Conservation (phyloP, 2,797 vertebrate species). For the Scomberomorus guttatus region DNA sequence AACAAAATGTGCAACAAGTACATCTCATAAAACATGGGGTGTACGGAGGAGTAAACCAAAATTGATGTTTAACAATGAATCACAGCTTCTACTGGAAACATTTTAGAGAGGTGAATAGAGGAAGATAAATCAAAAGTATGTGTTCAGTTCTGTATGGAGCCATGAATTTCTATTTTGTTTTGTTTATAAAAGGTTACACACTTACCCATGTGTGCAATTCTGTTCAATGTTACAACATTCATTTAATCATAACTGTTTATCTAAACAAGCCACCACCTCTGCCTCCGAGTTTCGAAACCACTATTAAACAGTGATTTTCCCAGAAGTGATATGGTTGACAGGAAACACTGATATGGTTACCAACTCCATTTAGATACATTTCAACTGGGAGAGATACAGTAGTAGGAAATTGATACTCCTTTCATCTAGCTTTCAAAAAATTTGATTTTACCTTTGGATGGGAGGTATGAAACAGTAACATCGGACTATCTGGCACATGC, state of each 20-base stretch:
- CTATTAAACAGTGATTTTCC: conserved; percentile 33
- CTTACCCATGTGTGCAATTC: not conserved
- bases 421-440: conserved; percentile 46
- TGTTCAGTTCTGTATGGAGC: not conserved
- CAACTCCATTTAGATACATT: conserved; percentile 28
- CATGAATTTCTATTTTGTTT: not conserved
- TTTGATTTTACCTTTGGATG: conserved; percentile 5
- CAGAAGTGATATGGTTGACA: conserved; percentile 30
- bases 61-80: conserved; percentile 29
- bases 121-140: conserved; percentile 18
- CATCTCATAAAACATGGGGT: not conserved
- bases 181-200: not conserved
- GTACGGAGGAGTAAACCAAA: not conserved
- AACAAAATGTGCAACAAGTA: conserved; percentile 6
- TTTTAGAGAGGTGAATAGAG: conserved; percentile 7
- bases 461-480: conserved; percentile 12
- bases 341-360: conserved; percentile 13
- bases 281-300: conserved; percentile 10
- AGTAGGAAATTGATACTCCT: conserved; percentile 39
- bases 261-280: conserved; percentile 10
- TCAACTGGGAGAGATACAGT: conserved; percentile 20
- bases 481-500: conserved; percentile 48
- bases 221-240: conserved; percentile 25
- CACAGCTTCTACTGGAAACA: conserved; percentile 14
- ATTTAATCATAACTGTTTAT: conserved; percentile 36